A percentile compares a stretch with the other conserved stretches of the same genome.
These are phyloP conservation scores for Idris sp. DNA, from an alignment of 1,140 invertebrate genomes.

Conservation along the genomic window DNA sequence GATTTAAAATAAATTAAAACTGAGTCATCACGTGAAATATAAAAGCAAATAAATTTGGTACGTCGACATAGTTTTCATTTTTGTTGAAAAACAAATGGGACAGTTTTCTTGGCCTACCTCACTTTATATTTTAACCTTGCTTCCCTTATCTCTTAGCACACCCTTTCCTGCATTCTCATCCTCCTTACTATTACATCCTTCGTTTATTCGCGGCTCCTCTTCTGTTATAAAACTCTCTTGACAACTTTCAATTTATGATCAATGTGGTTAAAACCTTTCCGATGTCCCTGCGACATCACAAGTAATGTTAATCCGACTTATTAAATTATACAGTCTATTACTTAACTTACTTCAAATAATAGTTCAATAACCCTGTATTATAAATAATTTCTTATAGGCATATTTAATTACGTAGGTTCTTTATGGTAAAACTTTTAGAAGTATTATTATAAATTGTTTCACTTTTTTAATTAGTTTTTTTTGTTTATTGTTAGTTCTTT, in stretches of 20 bases:
- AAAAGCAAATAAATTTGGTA: slow-evolving; percentile 4
- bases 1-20: too few species aligned
- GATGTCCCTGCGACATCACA: slow-evolving; percentile 35
- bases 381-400: too few species aligned
- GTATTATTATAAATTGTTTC: too few species aligned
- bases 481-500: too few species aligned
- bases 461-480: too few species aligned
- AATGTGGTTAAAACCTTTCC: slow-evolving; percentile 67
- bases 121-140: slow-evolving; percentile 46
- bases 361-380: slow-evolving; percentile 7
- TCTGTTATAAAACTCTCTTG: slow-evolving; percentile 66
- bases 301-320: slow-evolving; percentile 43
- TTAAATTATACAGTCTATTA: slow-evolving; percentile 34
- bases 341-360: slow-evolving; percentile 12
- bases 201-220: slow-evolving; percentile 44
- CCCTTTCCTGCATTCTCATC: slow-evolving; percentile 25
- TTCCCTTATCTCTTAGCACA: slow-evolving; percentile 26
- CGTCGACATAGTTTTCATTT: slow-evolving; percentile 4
- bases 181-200: slow-evolving; percentile 29
- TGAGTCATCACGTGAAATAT: too few species aligned
- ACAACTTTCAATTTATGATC: slow-evolving; percentile 72
- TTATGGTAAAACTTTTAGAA: too few species aligned
- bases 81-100: slow-evolving; percentile 10
- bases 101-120: slow-evolving; percentile 40
- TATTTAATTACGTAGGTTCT: too few species aligned